These are phyloP conservation scores for Drosophila arizonae DNA, from an alignment of 1,140 invertebrate genomes.

Conservation along the genomic window DNA sequence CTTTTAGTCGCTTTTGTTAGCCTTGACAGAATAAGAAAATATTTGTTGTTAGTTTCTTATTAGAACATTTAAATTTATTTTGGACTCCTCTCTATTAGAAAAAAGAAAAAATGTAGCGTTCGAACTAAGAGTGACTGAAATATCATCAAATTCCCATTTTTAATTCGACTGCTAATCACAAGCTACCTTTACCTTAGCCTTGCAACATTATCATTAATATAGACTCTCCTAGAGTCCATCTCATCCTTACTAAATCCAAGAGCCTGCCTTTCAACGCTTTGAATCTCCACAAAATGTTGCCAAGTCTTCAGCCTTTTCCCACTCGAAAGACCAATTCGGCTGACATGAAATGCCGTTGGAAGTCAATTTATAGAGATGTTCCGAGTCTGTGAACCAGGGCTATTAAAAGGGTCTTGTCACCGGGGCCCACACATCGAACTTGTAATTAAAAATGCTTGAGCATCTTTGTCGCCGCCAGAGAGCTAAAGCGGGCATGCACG, in stretches of 20 bases:
- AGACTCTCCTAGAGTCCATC: too few species aligned
- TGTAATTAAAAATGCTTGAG: conserved; percentile 42
- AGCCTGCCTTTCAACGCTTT: not conserved
- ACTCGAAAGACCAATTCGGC: conserved; percentile 34
- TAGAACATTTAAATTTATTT: not conserved
- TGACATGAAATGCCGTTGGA: conserved; percentile 41
- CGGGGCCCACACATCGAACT: conserved; percentile 26
- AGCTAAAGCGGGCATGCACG: not conserved
- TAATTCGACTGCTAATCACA: not conserved
- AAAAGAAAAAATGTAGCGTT: too few species aligned
- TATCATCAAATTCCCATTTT: not conserved
- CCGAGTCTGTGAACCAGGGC: conserved; percentile 11
- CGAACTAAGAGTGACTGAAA: not conserved
- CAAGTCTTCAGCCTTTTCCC: conserved; percentile 32
- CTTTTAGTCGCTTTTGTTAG: too few species aligned
- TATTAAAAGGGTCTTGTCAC: conserved; percentile 21
- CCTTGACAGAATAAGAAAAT: too few species aligned
- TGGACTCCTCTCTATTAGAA: too few species aligned
- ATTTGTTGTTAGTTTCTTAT: too few species aligned
- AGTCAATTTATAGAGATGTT: conserved; percentile 54
- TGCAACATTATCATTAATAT: too few species aligned
- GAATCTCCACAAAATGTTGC: not conserved
- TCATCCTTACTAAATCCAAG: too few species aligned
- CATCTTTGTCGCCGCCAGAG: not conserved
- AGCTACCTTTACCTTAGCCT: too few species aligned